These are phyloP conservation scores for Dufourea novaeangliae DNA, from an alignment of 1,140 invertebrate species.

Conservation along the genomic window DNA sequence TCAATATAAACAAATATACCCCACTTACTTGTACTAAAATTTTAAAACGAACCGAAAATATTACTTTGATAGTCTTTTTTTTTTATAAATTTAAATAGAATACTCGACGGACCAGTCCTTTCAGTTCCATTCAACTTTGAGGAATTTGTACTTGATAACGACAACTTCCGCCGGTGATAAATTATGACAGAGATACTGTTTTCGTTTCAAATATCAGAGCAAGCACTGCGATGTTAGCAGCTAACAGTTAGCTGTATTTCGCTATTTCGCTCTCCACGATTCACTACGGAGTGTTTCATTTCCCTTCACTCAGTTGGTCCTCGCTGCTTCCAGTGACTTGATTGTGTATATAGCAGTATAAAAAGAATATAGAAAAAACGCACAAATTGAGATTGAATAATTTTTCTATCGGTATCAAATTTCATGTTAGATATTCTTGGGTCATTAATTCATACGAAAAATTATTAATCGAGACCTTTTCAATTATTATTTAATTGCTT, in stretches of 20 bases:
- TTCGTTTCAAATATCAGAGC: slow-evolving; percentile 19
- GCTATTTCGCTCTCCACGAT: not conserved
- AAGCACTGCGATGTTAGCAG: not conserved
- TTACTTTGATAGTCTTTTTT: not conserved
- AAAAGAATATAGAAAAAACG: not conserved
- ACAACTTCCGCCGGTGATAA: slow-evolving; percentile 18
- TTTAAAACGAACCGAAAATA: not conserved
- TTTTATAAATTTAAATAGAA: not conserved
- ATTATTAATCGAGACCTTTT: no score
- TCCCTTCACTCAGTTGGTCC: not conserved
- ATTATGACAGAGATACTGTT: not conserved
- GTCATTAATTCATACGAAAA: no score
- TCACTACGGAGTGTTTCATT: not conserved
- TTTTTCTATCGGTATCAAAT: no score
- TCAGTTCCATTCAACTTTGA: not conserved
- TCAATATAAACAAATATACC: not conserved
- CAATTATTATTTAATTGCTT: no score
- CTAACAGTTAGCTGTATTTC: no score
- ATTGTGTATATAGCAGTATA: slow-evolving; percentile 19
- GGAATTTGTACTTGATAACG: slow-evolving; percentile 11
- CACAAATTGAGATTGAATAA: no score
- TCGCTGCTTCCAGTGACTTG: not conserved
- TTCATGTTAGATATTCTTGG: no score
- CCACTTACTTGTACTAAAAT: slow-evolving; percentile 42
- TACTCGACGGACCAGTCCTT: not conserved